Percentiles rank a stretch among this genome's conserved stretches.
These are phyloP conservation scores for Andinoacara biseriatus DNA, from an alignment of 2,113 vertebrate genomes.

Conservation along the genomic window DNA sequence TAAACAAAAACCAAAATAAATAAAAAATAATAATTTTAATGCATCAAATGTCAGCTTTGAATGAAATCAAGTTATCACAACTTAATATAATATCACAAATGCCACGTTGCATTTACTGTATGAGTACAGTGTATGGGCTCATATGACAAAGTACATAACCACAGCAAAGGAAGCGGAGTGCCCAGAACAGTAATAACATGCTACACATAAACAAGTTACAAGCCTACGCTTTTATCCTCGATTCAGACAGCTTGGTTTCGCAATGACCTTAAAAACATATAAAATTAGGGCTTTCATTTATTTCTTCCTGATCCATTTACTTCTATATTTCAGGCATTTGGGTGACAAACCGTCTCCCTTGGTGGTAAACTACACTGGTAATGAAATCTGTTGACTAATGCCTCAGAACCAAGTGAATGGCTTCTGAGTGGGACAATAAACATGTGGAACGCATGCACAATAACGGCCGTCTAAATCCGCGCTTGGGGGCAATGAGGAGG, in stretches of 20 bases:
- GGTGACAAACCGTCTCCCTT: slow-evolving; percentile 14
- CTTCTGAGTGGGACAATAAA: slow-evolving; percentile 58
- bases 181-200: slow-evolving; percentile 16
- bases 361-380: slow-evolving; percentile 38
- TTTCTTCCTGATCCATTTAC: background rate
- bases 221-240: background rate
- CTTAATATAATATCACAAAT: background rate
- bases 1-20: background rate
- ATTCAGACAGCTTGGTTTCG: background rate
- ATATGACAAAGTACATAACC: background rate
- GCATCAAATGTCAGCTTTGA: background rate
- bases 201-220: background rate
- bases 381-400: slow-evolving; percentile 64
- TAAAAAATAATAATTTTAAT: background rate
- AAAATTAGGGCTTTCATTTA: background rate
- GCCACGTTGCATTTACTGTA: background rate
- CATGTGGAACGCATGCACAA: slow-evolving; percentile 63
- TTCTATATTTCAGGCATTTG: background rate
- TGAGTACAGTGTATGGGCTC: background rate
- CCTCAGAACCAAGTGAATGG: slow-evolving; percentile 35
- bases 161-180: background rate
- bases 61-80: background rate
- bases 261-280: background rate
- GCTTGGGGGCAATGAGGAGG: slow-evolving; percentile 65
- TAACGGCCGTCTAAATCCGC: slow-evolving; percentile 62